Base-by-base conservation (phyloP, 2,113 vertebrate species). In the Anarrhichthys ocellatus region DNA sequence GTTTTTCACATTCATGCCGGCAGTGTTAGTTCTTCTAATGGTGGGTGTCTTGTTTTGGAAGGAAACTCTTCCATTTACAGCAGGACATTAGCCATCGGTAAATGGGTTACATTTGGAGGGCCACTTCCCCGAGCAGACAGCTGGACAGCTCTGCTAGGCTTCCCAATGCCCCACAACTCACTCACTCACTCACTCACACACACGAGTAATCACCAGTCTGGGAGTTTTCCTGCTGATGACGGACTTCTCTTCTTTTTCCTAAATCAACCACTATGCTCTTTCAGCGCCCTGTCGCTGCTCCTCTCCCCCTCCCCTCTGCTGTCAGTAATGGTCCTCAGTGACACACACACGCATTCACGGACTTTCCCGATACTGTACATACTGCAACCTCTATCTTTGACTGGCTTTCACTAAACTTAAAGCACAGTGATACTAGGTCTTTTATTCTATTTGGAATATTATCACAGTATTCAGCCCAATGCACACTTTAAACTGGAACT, bases 201-300 rank as follows among this genome's bases (percentile, higher is more conserved):
- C 71, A 32, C 6, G 70, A 76, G 46, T 50, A 83, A 75, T 85
- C 34, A n/a, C 62, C 80, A 75, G 73, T 86, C 69, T 81, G 69
- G 27, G 54, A 86, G 73, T 81, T 87, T 86, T 89, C 87, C 81
- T 91, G 88, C 88, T 91, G 87, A 91, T 87, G 80, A 84, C 24
- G 27, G 63, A 88, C 87, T 90, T 92, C 88, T 80, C 56, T 6
- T 56, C 68, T 52, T 80, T 81, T 81, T 86, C 71, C 78, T 84
- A 75, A 75, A 90, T 89, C 77, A 88, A 48, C 54, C 70, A 9
- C 77, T 81, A 24, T 15, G 0, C 61, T 73, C 40, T 38, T 73
- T 81, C 61, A 15, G 65, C 81, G 20, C 62, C 69, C 54, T n/a
- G 63, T 83, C 14, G 0, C 42, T 80, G 64, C 50, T 74, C 68